Conservation (phyloP, 2,888 invertebrate species). For the Ormyrus pomaceus region DNA sequence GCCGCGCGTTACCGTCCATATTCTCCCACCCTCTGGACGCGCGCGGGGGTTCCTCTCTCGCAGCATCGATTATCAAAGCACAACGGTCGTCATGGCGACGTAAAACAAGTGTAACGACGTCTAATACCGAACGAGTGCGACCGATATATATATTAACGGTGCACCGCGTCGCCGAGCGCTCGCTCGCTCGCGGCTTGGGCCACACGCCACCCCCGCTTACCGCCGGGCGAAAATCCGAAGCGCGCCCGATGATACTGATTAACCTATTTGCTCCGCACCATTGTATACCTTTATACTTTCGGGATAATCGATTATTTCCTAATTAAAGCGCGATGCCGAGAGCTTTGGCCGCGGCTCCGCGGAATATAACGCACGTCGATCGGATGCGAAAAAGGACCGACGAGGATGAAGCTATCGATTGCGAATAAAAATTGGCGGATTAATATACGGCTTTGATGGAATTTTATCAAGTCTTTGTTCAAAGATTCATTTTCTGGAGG, state of each 20-base stretch:
- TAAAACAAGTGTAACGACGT: slow-evolving; percentile 30
- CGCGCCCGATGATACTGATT: slow-evolving; percentile 32
- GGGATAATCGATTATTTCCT: slow-evolving; percentile 31
- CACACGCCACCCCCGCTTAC: no score
- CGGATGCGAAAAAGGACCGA: no score
- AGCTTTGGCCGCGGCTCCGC: no score
- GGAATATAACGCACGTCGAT: no score
- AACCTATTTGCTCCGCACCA: slow-evolving; percentile 29
- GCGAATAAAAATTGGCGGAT: no score
- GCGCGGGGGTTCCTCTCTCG: no score
- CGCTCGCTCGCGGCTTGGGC: not conserved
- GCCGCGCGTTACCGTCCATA: no score
- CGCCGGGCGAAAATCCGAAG: not conserved
- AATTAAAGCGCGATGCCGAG: slow-evolving; percentile 14
- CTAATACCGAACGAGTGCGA: slow-evolving; percentile 19
- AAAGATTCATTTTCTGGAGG: no score
- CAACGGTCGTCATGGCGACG: slow-evolving; percentile 38
- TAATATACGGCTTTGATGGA: no score
- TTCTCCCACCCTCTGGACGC: not conserved
- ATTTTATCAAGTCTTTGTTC: no score
- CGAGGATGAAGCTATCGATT: no score
- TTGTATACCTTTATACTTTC: slow-evolving; percentile 26
- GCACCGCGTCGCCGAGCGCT: no score
- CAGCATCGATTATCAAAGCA: slow-evolving; percentile 55
- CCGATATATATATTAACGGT: not conserved